Evolutionary conservation across 2,113 vertebrate species (phyloP), one percentile per base, ranked within the genome.

Genomic region (Leuciscus idus): DNA sequence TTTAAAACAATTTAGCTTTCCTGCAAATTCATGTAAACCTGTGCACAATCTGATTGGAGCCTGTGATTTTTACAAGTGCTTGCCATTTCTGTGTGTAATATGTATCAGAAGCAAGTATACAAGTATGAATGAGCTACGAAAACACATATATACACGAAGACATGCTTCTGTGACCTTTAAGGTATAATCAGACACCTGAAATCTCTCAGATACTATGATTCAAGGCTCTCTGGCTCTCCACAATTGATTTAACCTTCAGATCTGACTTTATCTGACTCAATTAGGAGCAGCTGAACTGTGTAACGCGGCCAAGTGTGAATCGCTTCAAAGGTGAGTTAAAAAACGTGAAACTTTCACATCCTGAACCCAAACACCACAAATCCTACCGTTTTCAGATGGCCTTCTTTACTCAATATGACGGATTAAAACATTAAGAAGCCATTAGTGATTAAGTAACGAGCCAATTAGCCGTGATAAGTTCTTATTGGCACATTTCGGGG

Each of bases 401-500:
- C 33, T 59, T 26, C 39, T 75, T 75, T 28, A 73, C 72, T 79
- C 30, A 36, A 1, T 8, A 79, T 79, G 52, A 79, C 1, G 19
- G 33, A 79, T 83, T 43, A 66, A 33, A 68, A 64, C 62, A 21
- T 75, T 81, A 68, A 78, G 57, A 82, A 85, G 28, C 77, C 77
- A 87, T 89, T 83, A 83, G 78, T 33, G 66, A 89, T 85, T 73
- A 85, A 85, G 84, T 78, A 85, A 6, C 0, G 4, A 61, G 77
- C 74, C 36, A 79, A 43, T 87, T 77, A 89, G 78, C 72, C n/a
- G 13, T 70, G 85, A 68, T 84, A 70, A 89, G 81, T 85, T 72
- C 59, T 23, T 61, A 66, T 72, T 70, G 86, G 70, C 19, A 57
- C 8, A 48, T 59, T 84, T 66, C 26, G 39, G 26, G 76, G 70